Evolutionary conservation across 2,113 vertebrate species (phyloP), one percentile per base, ranked within the genome.

Genomic region (Gymnobelideus leadbeateri): DNA sequence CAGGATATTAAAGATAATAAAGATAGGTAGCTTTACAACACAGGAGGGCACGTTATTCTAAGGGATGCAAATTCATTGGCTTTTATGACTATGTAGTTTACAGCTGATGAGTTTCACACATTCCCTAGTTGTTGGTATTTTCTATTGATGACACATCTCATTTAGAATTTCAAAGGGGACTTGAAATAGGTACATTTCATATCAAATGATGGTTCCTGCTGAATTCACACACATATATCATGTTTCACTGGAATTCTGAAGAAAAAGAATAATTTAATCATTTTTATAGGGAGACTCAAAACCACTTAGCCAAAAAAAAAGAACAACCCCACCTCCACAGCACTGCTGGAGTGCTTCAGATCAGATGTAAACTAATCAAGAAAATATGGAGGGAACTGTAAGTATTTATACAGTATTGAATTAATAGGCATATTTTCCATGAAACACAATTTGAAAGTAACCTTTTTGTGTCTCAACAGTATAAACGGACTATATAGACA

Each of bases 1-100:
- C 50, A 93, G 91, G 57, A 96, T 97, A 98, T 97, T 98, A 97
- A 98, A 98, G 49, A 93, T 97, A 97, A 98, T 95, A 95, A 98
- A 97, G 93, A 97, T 23, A 97, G 95, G 77, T 90, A 91, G n/a
- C 4, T 92, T 9, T 11, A 97, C 8, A 55, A 14, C 19, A 49
- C 0, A 0, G 0, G n/a, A 96, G 31, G 0, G 14, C 14, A 92
- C 8, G 0, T 93, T 77, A 92, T 95, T 96, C 25, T 51, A 95
- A 91, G 92, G 53, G 49, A 95, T 55, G 54, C 23, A 97, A 92
- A 96, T 90, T 94, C 21, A 52, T 92, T 37, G 95, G 1, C 0
- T 89, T 94, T 95, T 91, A 93, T 90, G 0, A 0, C 4, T 55
- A 1, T n/a, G 2, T 84, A 96, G 2, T 23, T 95, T 90, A 92